Percentiles rank a stretch among this genome's conserved stretches.
phyloP scores from a whole-genome alignment of 2,113 vertebrate genomes.

The Cyanoramphus novaezelandiae region DNA sequence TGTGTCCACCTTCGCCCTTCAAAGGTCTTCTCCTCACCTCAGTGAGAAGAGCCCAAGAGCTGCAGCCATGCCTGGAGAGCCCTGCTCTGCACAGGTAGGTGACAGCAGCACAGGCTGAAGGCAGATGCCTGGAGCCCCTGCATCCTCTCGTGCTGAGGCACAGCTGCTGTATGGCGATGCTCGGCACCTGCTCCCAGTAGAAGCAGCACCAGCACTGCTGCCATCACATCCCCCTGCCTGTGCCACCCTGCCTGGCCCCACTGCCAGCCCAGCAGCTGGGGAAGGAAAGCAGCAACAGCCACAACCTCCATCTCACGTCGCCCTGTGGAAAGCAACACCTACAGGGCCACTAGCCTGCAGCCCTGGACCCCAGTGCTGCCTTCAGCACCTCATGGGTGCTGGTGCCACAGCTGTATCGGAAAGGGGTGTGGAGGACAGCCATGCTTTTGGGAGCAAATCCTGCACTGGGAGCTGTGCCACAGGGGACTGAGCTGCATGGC shows the following conservation, averaged over 20 bases:
- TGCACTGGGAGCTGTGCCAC: neutral
- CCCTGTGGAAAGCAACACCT: neutral
- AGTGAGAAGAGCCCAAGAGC: neutral
- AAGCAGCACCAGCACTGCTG: neutral
- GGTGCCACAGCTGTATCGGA: rapidly evolving
- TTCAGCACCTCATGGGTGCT: rapidly evolving
- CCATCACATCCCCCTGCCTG: rapidly evolving
- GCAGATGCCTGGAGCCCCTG: neutral
- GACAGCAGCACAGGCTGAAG: neutral
- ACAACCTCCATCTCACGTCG: neutral
- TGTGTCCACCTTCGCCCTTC: rapidly evolving
- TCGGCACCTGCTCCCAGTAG: neutral
- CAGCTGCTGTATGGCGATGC: neutral
- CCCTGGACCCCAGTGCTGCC: neutral
- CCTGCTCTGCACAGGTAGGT: neutral
- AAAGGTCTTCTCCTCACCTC: too few relatives aligned
- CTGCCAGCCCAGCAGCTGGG: neutral
- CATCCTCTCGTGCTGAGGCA: rapidly evolving
- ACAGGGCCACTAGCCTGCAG: neutral
- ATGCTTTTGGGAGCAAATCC: rapidly evolving
- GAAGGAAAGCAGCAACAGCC: neutral
- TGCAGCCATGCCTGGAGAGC: too few relatives aligned
- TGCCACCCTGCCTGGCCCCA: neutral
- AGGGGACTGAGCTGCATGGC: neutral
- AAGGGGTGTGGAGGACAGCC: rapidly evolving